phyloP scores from a whole-genome alignment of 2,797 vertebrate species.

The Argyrosomus regius region DNA sequence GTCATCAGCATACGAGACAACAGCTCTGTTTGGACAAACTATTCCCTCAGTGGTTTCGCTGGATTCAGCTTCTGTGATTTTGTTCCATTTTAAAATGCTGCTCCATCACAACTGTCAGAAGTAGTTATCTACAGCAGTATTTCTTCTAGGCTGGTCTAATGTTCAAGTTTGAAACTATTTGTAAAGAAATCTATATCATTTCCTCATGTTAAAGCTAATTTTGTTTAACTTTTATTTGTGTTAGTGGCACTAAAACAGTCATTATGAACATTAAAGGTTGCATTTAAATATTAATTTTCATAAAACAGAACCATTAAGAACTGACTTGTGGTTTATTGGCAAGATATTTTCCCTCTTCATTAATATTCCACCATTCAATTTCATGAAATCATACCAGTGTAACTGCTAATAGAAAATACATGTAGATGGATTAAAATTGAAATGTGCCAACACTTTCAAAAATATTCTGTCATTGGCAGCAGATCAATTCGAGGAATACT shows the following conservation, averaged over 20 bases:
- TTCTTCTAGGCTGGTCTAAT: slow-evolving; percentile 1
- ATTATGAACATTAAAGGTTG: neutral
- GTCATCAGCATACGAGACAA: slow-evolving; percentile 33
- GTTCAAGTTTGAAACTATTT: slow-evolving; percentile 59
- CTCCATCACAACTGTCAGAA: slow-evolving; percentile 73
- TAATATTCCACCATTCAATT: slow-evolving; percentile 7
- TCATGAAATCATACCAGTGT: neutral
- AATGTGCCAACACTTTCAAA: slow-evolving; percentile 47
- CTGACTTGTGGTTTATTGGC: neutral
- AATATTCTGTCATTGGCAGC: slow-evolving; percentile 18
- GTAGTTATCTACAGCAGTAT: slow-evolving; percentile 42
- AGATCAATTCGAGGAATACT: slow-evolving; percentile 53
- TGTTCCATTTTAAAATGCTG: slow-evolving; percentile 65
- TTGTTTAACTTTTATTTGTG: neutral
- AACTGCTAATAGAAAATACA: neutral
- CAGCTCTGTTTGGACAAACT: slow-evolving; percentile 53
- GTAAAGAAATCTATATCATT: slow-evolving; percentile 47
- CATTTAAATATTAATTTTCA: slow-evolving; percentile 5
- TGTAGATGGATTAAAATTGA: slow-evolving; percentile 1
- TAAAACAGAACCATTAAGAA: neutral
- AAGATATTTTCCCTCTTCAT: neutral
- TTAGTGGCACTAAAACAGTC: neutral
- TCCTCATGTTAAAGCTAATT: neutral
- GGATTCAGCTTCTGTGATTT: slow-evolving; percentile 76
- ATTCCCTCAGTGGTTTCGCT: slow-evolving; percentile 38